phyloP scores from a whole-genome alignment of 2,113 vertebrate species.

The Mastomys coucha region DNA sequence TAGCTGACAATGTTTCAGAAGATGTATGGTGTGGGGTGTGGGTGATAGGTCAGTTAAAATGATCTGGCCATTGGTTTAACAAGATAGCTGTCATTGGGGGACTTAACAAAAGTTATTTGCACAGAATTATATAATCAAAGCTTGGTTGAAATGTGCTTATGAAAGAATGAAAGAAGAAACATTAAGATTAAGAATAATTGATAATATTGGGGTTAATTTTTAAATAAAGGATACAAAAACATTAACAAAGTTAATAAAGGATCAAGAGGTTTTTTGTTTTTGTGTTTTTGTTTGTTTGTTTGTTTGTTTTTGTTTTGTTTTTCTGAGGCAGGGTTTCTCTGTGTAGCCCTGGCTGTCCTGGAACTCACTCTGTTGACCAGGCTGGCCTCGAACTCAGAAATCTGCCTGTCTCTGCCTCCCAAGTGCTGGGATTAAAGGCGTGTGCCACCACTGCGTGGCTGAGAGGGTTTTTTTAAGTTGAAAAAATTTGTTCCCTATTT shows the following conservation, averaged over 20 bases:
- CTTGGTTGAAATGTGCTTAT: neutral
- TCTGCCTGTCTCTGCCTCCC: too few relatives aligned
- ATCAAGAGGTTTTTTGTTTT: neutral
- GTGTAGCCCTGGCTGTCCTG: too few relatives aligned
- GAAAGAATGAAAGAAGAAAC: neutral
- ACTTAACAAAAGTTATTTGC: slow-evolving; percentile 19
- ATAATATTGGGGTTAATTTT: neutral
- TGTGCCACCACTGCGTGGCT: too few relatives aligned
- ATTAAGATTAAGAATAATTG: neutral
- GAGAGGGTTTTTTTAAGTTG: neutral
- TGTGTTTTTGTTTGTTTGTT: too few relatives aligned
- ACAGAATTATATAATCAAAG: neutral
- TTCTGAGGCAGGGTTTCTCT: too few relatives aligned
- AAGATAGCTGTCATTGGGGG: neutral
- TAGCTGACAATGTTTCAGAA: slow-evolving; percentile 31
- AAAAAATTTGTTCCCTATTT: slow-evolving; percentile 1
- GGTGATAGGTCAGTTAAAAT: neutral
- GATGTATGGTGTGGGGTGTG: neutral
- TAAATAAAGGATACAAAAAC: neutral
- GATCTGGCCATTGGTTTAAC: neutral
- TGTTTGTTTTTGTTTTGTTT: too few relatives aligned
- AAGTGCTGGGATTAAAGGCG: too few relatives aligned
- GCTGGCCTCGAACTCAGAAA: too few relatives aligned
- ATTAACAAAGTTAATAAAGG: neutral
- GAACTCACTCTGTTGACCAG: too few relatives aligned